Evolutionary conservation across 2,113 vertebrate species (phyloP).

Genomic region (Hipposideros armiger): DNA sequence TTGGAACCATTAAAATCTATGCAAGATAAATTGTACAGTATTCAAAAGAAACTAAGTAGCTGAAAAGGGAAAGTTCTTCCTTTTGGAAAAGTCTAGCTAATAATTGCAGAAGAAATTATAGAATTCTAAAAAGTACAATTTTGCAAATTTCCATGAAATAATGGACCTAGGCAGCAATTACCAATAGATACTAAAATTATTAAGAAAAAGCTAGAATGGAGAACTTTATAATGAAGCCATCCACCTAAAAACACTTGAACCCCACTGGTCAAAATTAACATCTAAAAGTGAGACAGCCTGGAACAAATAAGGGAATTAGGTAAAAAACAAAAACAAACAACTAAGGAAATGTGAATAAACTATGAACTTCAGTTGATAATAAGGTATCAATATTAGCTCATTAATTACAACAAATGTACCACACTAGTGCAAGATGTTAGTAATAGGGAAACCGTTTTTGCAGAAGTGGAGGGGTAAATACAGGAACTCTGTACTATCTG

Average conservation of each 20-base stretch:
- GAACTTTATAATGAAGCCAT: neutral
- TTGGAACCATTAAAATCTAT: conserved; percentile 53
- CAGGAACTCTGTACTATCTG: neutral
- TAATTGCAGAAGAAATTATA: conserved; percentile 30
- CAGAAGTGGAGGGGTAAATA: neutral
- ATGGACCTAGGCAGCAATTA: neutral
- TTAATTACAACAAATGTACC: neutral
- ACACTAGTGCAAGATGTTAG: neutral
- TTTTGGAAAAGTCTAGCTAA: conserved; percentile 6
- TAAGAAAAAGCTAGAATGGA: neutral
- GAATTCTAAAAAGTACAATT: conserved; percentile 47
- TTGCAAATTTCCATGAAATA: conserved; percentile 35
- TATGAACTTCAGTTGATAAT: neutral
- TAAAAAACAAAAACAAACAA: neutral
- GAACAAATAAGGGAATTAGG: neutral
- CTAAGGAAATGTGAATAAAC: neutral
- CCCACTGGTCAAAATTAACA: conserved; percentile 5
- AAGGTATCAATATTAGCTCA: conserved; percentile 1
- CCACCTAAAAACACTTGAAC: conserved; percentile 28
- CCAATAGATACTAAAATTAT: neutral
- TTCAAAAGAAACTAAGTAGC: conserved; percentile 41
- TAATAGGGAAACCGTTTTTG: neutral
- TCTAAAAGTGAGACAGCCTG: neutral
- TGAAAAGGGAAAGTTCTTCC: neutral
- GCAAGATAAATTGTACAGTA: conserved; percentile 41